phyloP scores from a whole-genome alignment of 2,888 invertebrate genomes.

The Pelosia muscerda region DNA sequence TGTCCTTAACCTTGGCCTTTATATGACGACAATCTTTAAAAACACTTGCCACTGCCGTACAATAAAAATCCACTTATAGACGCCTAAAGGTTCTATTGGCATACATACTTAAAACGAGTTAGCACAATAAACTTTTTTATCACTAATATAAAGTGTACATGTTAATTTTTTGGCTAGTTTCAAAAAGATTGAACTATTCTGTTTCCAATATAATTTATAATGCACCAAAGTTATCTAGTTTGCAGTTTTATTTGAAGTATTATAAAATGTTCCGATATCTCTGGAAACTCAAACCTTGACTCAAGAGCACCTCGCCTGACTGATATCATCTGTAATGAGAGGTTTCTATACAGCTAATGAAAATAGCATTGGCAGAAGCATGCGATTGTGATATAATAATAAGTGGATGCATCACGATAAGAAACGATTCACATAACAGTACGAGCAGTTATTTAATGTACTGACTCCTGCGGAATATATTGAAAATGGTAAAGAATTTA shows the following conservation, averaged over 20 bases:
- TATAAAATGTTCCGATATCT: neutral
- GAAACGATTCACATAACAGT: neutral
- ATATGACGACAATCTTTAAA: neutral
- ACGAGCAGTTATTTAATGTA: neutral
- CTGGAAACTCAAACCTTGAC: conserved; percentile 6
- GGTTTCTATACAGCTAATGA: conserved; percentile 10
- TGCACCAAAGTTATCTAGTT: no score
- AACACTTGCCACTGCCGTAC: neutral
- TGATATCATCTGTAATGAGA: neutral
- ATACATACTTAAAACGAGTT: neutral
- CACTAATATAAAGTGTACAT: neutral
- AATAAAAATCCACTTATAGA: conserved; percentile 1
- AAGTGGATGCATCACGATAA: conserved; percentile 9
- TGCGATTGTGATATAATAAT: conserved; percentile 12
- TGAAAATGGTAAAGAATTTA: no score
- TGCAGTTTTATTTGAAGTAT: neutral
- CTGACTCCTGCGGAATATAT: neutral
- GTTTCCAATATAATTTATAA: no score
- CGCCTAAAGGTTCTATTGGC: neutral
- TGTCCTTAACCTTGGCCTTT: conserved; percentile 7
- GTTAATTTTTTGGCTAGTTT: neutral
- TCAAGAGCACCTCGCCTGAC: neutral
- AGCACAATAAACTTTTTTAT: neutral
- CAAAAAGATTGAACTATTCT: no score
- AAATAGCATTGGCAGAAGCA: neutral